Evolutionary conservation across 92 coral and sea anemone species (phyloP).

Genomic region (Pocillopora meandrina): DNA sequence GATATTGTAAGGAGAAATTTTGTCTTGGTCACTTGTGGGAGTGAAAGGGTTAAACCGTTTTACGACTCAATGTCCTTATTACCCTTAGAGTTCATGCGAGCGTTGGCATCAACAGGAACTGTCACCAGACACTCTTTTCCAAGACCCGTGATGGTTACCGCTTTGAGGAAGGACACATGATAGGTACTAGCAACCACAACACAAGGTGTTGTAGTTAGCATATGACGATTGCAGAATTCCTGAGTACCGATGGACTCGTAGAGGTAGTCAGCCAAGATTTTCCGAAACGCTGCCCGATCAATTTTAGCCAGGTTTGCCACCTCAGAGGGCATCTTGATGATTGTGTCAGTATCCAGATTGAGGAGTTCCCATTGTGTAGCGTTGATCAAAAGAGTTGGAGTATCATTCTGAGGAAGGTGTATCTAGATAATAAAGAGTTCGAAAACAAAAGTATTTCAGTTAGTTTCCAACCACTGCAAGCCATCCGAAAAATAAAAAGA

Average conservation of each 20-base stretch:
- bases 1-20: no score
- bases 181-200: constrained; percentile 66
- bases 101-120: constrained; percentile 64
- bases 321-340: constrained; percentile 57
- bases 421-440: constrained; percentile 1
- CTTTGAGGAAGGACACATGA: constrained; percentile 81
- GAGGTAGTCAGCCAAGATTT: constrained; percentile 51
- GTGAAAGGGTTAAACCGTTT: no score
- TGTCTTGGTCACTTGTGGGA: no score
- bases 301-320: constrained; percentile 9
- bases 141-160: constrained; percentile 75
- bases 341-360: constrained; percentile 73
- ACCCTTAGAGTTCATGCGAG: constrained; percentile 67
- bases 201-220: constrained; percentile 65
- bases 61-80: neutral
- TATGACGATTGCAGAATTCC: constrained; percentile 58
- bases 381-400: constrained; percentile 35
- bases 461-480: no score
- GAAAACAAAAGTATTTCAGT: neutral
- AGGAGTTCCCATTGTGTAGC: constrained; percentile 84
- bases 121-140: constrained; percentile 67
- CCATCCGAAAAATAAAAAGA: no score
- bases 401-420: constrained; percentile 47
- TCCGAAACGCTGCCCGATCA: constrained; percentile 11
- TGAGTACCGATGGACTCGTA: constrained; percentile 68